Conservation (phyloP, 1,140 invertebrate species). For the Drosophila grimshawi region DNA sequence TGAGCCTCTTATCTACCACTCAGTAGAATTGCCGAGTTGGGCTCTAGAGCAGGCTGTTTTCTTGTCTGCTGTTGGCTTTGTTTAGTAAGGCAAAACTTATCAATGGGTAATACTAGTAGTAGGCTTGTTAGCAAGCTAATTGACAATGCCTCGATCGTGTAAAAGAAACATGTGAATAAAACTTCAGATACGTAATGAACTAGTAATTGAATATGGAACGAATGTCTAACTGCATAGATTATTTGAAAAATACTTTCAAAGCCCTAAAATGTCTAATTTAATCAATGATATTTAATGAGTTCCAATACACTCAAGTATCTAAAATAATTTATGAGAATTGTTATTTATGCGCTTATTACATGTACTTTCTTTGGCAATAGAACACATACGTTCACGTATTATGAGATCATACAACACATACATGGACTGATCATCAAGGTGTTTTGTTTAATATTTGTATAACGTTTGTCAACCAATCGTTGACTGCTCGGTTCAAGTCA, state of each 20-base stretch:
- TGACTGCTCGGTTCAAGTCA: conserved; percentile 30
- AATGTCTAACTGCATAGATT: too few relatives aligned
- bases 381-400: not conserved
- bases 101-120: conserved; percentile 62
- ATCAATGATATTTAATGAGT: too few relatives aligned
- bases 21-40: not conserved
- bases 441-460: conserved; percentile 19
- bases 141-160: conserved; percentile 9
- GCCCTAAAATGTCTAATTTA: too few relatives aligned
- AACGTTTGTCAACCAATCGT: conserved; percentile 13
- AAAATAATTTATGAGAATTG: too few relatives aligned
- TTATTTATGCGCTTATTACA: too few relatives aligned
- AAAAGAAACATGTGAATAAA: conserved; percentile 3
- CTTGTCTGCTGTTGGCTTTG: conserved; percentile 22
- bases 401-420: conserved; percentile 17
- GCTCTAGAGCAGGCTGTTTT: not conserved
- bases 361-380: not conserved
- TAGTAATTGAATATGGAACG: not conserved
- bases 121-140: conserved; percentile 28
- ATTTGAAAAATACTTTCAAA: too few relatives aligned
- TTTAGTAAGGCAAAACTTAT: conserved; percentile 70
- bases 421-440: not conserved
- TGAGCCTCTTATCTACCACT: conserved; percentile 45
- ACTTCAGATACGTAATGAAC: not conserved
- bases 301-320: too few relatives aligned